Base-by-base conservation (phyloP, 2,113 vertebrate genomes). In the Marmota monax region DNA sequence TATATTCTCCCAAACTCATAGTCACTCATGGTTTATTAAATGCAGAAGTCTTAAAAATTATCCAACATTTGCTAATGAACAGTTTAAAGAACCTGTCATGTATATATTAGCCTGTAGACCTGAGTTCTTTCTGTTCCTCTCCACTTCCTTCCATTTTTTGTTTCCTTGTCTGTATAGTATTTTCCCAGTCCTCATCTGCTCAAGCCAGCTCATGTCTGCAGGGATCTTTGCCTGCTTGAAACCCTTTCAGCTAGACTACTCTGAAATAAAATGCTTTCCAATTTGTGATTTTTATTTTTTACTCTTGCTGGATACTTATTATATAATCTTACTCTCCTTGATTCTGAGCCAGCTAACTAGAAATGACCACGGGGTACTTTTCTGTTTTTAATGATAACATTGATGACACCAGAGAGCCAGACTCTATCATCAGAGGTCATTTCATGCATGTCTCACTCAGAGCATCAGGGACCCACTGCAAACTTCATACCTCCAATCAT, bases 301-400 rank as follows among this genome's bases (percentile, higher is more conserved):
- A 10, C 39, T 88, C 8, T 63, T 88, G n/a, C 45, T 86, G 69
- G 70, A 51, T 93, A 86, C 14, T 90, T 91, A 82, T 51, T 51
- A 27, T 25, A 78, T 72, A 91, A 80, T 76, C 23, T 48, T 89
- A 48, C 8, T 69, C 13, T 37, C 51, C 65, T 76, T 25, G 70
- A 63, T 83, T 70, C 58, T 32, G 87, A 95, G 58, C 80, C 76
- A 70, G 72, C 78, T 87, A 79, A n/a, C 56, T 84, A 87, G 84
- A 95, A 94, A 63, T 92, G 22, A 11, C 20, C 22, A 80, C 53
- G 32, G 16, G 65, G 20, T 48, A 84, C 25, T 70, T 92, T 87
- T 92, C 72, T 77, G 29, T 90, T 95, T 96, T 96, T 84, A 88
- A 82, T 84, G 51, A 84, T 78, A 56, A 53, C 29, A 56, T 29